phyloP scores from a whole-genome alignment of 1,140 invertebrate species.

The Potamilus streckersoni region DNA sequence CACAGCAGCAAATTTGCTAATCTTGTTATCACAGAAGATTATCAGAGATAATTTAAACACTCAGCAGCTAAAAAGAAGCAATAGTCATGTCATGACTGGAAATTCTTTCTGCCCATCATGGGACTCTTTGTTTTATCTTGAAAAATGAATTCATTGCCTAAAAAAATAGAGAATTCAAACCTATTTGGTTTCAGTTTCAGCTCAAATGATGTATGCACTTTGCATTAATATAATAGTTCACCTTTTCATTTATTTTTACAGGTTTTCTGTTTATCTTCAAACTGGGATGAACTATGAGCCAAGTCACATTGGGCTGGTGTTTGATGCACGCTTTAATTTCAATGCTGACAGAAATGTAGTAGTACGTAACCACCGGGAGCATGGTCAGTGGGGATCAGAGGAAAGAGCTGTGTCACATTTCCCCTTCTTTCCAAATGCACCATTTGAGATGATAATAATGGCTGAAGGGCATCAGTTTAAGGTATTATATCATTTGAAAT shows the following conservation, averaged over 20 bases:
- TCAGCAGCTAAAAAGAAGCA: too few species aligned
- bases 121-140: too few species aligned
- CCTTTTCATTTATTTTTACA: conserved; percentile 13
- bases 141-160: too few species aligned
- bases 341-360: conserved; percentile 61
- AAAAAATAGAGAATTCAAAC: too few species aligned
- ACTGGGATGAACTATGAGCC: conserved; percentile 24
- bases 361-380: conserved; percentile 79
- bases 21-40: too few species aligned
- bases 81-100: too few species aligned
- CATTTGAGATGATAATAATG: conserved; percentile 74
- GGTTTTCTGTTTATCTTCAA: conserved; percentile 37
- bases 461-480: conserved; percentile 67
- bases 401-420: conserved; percentile 75
- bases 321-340: conserved; percentile 39
- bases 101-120: too few species aligned
- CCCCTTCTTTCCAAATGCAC: conserved; percentile 77
- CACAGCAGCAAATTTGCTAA: too few species aligned
- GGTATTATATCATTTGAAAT: conserved; percentile 74
- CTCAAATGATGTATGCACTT: too few species aligned
- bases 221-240: too few species aligned
- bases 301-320: conserved; percentile 29
- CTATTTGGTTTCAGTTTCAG: too few species aligned
- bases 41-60: too few species aligned
- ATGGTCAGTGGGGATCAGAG: conserved; percentile 80